A percentile compares a stretch with the other conserved stretches of the same genome.
phyloP scores from a whole-genome alignment of 2,113 vertebrate genomes.

The Sphaerodactylus townsendi region DNA sequence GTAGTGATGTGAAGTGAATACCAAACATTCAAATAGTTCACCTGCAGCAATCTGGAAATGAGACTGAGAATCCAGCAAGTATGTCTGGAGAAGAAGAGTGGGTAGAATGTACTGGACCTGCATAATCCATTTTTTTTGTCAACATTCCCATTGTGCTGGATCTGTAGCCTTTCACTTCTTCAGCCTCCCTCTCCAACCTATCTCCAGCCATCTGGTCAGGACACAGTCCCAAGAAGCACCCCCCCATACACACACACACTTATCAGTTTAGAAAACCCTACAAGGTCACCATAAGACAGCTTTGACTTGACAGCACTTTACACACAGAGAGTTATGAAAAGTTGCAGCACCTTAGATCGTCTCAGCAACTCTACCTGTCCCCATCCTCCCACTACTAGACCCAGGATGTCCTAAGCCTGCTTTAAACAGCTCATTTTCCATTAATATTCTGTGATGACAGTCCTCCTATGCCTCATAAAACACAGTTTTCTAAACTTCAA shows the following conservation, averaged over 20 bases:
- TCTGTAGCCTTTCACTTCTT: background rate
- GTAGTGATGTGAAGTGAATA: background rate
- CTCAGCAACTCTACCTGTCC: background rate
- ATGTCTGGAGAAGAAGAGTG: background rate
- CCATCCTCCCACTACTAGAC: background rate
- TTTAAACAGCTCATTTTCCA: background rate
- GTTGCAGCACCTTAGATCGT: background rate
- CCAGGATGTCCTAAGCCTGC: background rate
- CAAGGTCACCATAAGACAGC: too few relatives aligned
- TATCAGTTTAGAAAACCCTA: background rate
- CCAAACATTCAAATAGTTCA: background rate
- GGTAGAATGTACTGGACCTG: background rate
- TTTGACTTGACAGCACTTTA: background rate
- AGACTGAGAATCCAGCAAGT: background rate
- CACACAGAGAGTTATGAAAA: background rate
- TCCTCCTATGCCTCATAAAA: background rate
- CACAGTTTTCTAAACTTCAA: background rate
- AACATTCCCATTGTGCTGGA: background rate
- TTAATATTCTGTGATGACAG: background rate
- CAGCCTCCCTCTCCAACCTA: background rate
- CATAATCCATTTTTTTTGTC: background rate
- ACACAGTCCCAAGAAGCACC: slow-evolving; percentile 10
- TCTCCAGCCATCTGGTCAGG: background rate
- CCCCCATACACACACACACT: background rate
- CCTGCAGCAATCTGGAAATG: background rate